Evolutionary conservation across 2,888 invertebrate genomes (phyloP), one percentile per base, ranked within the genome.

Genomic region (Tinea semifulvella): DNA sequence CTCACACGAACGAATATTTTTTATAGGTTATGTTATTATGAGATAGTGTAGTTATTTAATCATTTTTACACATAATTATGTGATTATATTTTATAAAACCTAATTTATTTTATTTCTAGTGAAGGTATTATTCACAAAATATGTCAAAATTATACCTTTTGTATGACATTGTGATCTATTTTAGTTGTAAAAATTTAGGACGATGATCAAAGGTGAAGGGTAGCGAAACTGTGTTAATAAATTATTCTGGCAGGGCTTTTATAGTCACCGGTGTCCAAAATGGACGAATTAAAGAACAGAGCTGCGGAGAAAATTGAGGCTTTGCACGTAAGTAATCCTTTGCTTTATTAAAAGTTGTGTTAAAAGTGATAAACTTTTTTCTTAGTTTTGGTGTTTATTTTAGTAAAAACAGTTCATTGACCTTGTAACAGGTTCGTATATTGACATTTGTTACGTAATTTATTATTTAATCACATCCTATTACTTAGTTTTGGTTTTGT

Each of bases 201-300:
- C 72, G 61, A 60, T 62, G 74, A 68, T 61, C 80, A 79, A 77
- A 79, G 79, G 79, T 79, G 67, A 72, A 76, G 69, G 73, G 65
- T 73, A 36, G 16, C n/a, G 36, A 18, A 31, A 36, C 18, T 8
- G 36, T 18, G 18, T 14, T 36, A 3, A 16, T 18, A 36, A 36
- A 17, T 17, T 18, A 36, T 6, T 28, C n/a, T 36, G n/a, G 18
- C 36, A 36, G 36, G 36, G 18, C 18, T 18, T 36, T 36, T 36
- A 10, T 36, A 7, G 17, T 18, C 10, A n/a, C 36, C 18, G 36
- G 13, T 20, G 31, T 7, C 18, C 62, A 68, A 62, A 57, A 80
- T 82, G 75, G 82, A 82, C 55, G 80, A 76, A 14, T 40, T 36
- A 7, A 16, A 28, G 11, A 40, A 52, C 56, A 66, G 65, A 54